Evolutionary conservation across 2,113 vertebrate species (phyloP).

Genomic region (Erythrocercus mccallii): DNA sequence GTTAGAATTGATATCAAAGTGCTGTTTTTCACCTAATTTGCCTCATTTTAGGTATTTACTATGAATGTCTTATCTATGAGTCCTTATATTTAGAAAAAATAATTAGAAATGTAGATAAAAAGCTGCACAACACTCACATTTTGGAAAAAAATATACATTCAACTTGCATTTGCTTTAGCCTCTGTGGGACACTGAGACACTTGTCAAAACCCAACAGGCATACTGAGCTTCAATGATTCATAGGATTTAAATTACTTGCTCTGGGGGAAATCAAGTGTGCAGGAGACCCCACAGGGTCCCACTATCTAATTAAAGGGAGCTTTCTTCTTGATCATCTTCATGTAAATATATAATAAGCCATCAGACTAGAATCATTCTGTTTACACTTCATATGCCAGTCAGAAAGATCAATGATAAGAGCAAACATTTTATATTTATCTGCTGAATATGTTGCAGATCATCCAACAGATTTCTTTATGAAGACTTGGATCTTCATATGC

Average conservation of each 20-base stretch:
- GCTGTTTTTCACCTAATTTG: background rate
- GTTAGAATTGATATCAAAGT: background rate
- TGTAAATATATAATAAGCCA: conserved; percentile 25
- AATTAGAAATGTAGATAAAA: background rate
- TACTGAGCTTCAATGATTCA: background rate
- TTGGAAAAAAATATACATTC: background rate
- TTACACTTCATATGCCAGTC: conserved; percentile 23
- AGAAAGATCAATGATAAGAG: background rate
- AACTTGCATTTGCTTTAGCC: background rate
- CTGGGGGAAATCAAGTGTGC: conserved; percentile 12
- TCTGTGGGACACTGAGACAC: background rate
- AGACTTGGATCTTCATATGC: background rate
- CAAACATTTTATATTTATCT: conserved; percentile 19
- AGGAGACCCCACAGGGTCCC: background rate
- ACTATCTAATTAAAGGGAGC: conserved; percentile 31
- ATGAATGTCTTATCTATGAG: background rate
- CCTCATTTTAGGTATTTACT: background rate
- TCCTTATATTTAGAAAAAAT: background rate
- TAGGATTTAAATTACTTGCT: conserved; percentile 38
- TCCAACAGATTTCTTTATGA: conserved; percentile 32
- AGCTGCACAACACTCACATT: background rate
- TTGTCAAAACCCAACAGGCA: background rate
- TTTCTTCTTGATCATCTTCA: conserved; percentile 14
- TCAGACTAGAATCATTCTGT: conserved; percentile 13
- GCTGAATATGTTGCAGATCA: conserved; percentile 14